Evolutionary conservation across 2,888 invertebrate genomes (phyloP).

Genomic region (Tachystola acroxantha): DNA sequence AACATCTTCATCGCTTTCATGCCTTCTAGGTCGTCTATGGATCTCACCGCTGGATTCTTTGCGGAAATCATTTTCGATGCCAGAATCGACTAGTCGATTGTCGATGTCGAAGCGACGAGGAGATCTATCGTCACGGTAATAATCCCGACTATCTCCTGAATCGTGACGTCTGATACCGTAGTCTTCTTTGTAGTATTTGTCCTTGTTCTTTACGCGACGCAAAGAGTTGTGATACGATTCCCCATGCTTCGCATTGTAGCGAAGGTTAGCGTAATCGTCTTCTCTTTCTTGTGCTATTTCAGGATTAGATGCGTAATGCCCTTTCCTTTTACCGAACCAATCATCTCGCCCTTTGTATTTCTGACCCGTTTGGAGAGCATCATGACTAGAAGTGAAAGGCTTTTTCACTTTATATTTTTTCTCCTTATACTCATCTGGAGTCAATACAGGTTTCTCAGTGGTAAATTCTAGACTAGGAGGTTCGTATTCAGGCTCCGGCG

Average conservation of each 20-base stretch:
- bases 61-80: constrained; percentile 89
- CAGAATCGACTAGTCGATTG: constrained; percentile 85
- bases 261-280: constrained; percentile 67
- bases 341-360: constrained; percentile 67
- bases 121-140: constrained; percentile 60
- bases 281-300: constrained; percentile 77
- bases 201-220: constrained; percentile 77
- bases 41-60: constrained; percentile 82
- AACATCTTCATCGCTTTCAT: constrained; percentile 85
- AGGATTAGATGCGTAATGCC: constrained; percentile 80
- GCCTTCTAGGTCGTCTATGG: constrained; percentile 49
- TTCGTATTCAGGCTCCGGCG: constrained; percentile 78
- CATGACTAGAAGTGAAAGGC: constrained; percentile 69
- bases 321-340: constrained; percentile 65
- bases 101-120: constrained; percentile 72
- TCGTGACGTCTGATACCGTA: constrained; percentile 59
- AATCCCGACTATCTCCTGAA: constrained; percentile 72
- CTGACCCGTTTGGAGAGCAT: constrained; percentile 58
- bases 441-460: constrained; percentile 74
- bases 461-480: constrained; percentile 83
- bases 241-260: constrained; percentile 48
- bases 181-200: constrained; percentile 48
- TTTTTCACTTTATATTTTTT: constrained; percentile 70
- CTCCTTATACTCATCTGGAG: constrained; percentile 78
- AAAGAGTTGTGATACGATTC: constrained; percentile 80